Conservation (phyloP, 2,888 invertebrate genomes). For the Slavum lentiscoides region DNA sequence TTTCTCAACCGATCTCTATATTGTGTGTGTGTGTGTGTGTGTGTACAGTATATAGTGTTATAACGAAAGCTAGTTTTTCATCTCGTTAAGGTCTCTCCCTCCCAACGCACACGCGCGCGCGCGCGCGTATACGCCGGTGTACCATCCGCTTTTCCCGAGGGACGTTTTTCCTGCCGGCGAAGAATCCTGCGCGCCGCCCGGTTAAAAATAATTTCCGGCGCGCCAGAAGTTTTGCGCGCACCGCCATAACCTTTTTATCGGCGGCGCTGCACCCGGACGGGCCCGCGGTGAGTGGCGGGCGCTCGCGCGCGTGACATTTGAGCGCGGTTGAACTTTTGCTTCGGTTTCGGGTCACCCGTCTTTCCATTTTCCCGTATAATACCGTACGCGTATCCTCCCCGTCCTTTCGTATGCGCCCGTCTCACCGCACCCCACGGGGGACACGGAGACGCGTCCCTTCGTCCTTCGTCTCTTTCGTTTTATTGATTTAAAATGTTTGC, state of each 20-base stretch:
- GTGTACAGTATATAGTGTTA: background rate
- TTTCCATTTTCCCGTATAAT: conserved; percentile 23
- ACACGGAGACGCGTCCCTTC: background rate
- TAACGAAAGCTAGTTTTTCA: conserved; percentile 30
- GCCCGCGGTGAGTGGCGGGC: background rate
- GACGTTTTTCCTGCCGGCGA: conserved; percentile 27
- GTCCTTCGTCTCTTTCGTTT: conserved; percentile 33
- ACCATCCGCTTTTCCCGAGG: conserved; percentile 14
- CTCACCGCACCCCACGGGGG: background rate
- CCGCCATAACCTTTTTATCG: conserved; percentile 50
- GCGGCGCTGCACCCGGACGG: conserved; percentile 8
- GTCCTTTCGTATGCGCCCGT: no score
- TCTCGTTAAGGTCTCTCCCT: conserved; percentile 30
- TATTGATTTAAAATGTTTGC: conserved; percentile 43
- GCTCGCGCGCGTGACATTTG: conserved; percentile 50
- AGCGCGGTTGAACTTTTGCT: conserved; percentile 51
- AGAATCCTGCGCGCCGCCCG: conserved; percentile 7
- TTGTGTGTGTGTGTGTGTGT: no score
- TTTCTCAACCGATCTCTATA: no score
- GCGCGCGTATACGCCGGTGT: background rate
- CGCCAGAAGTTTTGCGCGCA: conserved; percentile 32
- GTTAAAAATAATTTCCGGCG: conserved; percentile 53
- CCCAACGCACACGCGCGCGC: background rate
- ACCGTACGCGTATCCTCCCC: background rate
- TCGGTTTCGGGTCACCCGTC: conserved; percentile 52